A percentile compares a stretch with the other conserved stretches of the same genome.
These are phyloP conservation scores for Chaenocephalus aceratus DNA, from an alignment of 2,113 vertebrate species.

Conservation along the genomic window DNA sequence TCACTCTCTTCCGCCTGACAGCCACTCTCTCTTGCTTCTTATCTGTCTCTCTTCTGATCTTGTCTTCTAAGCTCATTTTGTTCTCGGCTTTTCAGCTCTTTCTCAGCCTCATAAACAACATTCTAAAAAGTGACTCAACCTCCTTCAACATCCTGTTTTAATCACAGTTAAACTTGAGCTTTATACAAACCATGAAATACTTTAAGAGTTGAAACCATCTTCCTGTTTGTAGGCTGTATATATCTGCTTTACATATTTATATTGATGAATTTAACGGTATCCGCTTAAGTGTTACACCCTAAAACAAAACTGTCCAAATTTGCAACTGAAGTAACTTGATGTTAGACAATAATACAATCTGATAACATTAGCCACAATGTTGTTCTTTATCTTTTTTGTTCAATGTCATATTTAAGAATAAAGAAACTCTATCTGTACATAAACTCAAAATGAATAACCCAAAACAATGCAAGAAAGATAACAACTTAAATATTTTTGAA, in stretches of 20 bases:
- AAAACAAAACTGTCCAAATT: not conserved
- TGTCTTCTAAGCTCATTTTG: slow-evolving; percentile 29
- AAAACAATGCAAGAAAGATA: not conserved
- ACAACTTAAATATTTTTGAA: not conserved
- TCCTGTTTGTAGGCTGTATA: not conserved
- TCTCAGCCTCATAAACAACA: slow-evolving; percentile 5
- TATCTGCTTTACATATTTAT: not conserved
- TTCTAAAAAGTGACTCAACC: slow-evolving; percentile 3
- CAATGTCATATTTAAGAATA: not conserved
- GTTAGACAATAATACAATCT: not conserved
- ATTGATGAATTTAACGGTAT: not conserved
- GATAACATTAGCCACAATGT: not conserved
- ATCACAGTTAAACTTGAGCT: not conserved
- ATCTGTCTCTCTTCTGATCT: slow-evolving; percentile 37
- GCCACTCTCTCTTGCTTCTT: slow-evolving; percentile 19
- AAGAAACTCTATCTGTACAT: not conserved
- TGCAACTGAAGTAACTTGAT: not conserved
- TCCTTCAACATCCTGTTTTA: slow-evolving; percentile 5
- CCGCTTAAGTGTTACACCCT: not conserved
- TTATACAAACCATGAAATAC: not conserved
- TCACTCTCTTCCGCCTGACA: slow-evolving; percentile 30
- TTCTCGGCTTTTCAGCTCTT: slow-evolving; percentile 28
- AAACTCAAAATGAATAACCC: too few relatives aligned
- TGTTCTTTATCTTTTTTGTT: not conserved
- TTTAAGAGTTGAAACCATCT: not conserved